Percentiles rank a stretch among this genome's conserved stretches.
These are phyloP conservation scores for Nycteola revayana DNA, from an alignment of 2,888 invertebrate genomes.

Conservation along the genomic window DNA sequence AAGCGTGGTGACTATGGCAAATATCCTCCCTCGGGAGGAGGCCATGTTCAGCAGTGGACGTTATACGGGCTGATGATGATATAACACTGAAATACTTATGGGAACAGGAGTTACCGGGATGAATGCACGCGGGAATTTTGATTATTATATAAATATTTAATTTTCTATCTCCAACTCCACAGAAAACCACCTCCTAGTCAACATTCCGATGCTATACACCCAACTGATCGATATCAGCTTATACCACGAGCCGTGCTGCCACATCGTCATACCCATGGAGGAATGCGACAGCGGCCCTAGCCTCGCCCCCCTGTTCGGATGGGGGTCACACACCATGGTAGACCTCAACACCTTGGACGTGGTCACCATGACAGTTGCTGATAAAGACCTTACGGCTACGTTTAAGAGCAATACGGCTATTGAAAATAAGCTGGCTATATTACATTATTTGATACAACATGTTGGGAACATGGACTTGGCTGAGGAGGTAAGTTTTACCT, in stretches of 20 bases:
- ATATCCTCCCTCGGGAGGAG: too few relatives aligned
- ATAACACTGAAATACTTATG: too few relatives aligned
- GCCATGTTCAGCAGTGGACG: too few relatives aligned
- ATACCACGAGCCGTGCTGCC: conserved; percentile 92
- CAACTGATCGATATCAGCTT: conserved; percentile 93
- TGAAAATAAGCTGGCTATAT: conserved; percentile 89
- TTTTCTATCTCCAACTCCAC: conserved; percentile 25
- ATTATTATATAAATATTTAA: too few relatives aligned
- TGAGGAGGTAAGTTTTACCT: conserved; percentile 84
- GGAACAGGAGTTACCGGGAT: too few relatives aligned
- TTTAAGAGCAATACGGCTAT: conserved; percentile 85
- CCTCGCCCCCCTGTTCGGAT: conserved; percentile 85
- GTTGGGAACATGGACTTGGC: conserved; percentile 88
- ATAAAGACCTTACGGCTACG: conserved; percentile 85
- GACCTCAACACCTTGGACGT: conserved; percentile 88
- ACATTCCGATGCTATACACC: conserved; percentile 91
- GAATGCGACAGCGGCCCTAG: conserved; percentile 81
- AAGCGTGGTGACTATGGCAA: too few relatives aligned
- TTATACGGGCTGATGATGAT: too few relatives aligned
- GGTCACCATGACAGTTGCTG: conserved; percentile 84
- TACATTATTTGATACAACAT: conserved; percentile 92
- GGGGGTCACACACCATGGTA: conserved; percentile 78
- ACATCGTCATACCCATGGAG: conserved; percentile 86
- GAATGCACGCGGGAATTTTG: too few relatives aligned
- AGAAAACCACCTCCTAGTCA: conserved; percentile 91